phyloP scores from a whole-genome alignment of 2,113 vertebrate species.

The Buteo buteo region DNA sequence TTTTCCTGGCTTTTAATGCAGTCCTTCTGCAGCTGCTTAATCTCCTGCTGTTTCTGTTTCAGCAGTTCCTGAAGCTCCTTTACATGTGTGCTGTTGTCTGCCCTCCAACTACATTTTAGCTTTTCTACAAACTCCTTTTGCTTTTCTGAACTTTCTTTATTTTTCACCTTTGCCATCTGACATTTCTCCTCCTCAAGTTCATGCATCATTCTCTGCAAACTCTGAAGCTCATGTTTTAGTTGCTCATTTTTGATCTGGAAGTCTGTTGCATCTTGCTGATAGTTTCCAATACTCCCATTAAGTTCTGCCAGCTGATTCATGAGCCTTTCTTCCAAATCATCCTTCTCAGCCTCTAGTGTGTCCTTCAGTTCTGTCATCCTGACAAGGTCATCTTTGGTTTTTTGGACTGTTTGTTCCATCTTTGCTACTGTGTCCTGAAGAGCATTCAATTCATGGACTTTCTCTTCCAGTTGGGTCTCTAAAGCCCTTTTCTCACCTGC shows the following conservation, averaged over 20 bases:
- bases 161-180: conserved; percentile 82
- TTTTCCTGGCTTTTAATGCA: conserved; percentile 91
- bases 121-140: conserved; percentile 86
- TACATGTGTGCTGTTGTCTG: conserved; percentile 76
- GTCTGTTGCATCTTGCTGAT: conserved; percentile 88
- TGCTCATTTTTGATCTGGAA: conserved; percentile 77
- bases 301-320: conserved; percentile 98
- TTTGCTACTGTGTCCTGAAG: conserved; percentile 53
- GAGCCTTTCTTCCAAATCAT: conserved; percentile 92
- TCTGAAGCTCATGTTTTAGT: conserved; percentile 76
- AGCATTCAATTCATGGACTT: conserved; percentile 44
- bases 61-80: conserved; percentile 93
- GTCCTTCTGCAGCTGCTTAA: conserved; percentile 91
- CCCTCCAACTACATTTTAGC: conserved; percentile 78
- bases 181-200: conserved; percentile 88
- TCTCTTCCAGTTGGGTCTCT: conserved; percentile 51
- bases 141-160: conserved; percentile 76
- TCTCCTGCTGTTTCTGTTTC: conserved; percentile 92
- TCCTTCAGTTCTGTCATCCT: conserved; percentile 74
- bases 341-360: conserved; percentile 84
- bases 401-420: conserved; percentile 45
- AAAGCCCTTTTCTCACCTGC: conserved; percentile 63
- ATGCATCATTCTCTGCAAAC: conserved; percentile 71
- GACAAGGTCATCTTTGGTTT: conserved; percentile 73
- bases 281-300: conserved; percentile 94